Evolutionary conservation across 2,113 vertebrate genomes (phyloP), one percentile per base, ranked within the genome.

Genomic region (Onychostoma macrolepis): DNA sequence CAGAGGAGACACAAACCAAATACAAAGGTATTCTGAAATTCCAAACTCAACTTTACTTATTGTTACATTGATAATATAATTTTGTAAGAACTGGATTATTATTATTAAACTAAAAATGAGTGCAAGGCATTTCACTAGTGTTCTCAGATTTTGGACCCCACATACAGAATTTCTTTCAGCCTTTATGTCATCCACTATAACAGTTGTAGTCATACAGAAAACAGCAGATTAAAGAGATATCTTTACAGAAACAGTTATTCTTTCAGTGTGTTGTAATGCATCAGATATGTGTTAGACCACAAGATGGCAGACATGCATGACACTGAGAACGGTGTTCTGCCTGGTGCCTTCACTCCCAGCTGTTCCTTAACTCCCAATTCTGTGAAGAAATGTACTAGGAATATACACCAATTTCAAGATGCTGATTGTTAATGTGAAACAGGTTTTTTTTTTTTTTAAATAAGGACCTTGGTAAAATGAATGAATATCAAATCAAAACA

Each of bases 221-320:
- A 4, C 17, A 21, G 4, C 30, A 24, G 19, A 43, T 74, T 43
- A n/a, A 26, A 74, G 24, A 43, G 9, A 5, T 72, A 45, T 45
- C 21, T 2, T 58, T 58, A 58, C 21, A 58, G 56, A 58, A 58
- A 58, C 21, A 24, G 21, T 58, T 15, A 17, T 13, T 43, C 19
- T 43, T 43, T 41, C 69, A 30, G 10, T 74, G 30, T 38, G 24
- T 36, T 76, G 2, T 84, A 36, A 53, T 58, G 30, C 17, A 53
- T 30, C 48, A 33, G 45, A 53, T 56, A 56, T 80, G 53, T 76
- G 30, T 63, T 26, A 63, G 30, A 80, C 56, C 56, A 41, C 53
- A 26, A 63, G 53, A 80, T 80, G 53, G 53, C 78, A 80, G 56
- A 80, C 53, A 24, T 58, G 77, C 30, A 63, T 80, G 78, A 80